These are phyloP conservation scores for Myoxocephalus aenaeus DNA, from an alignment of 2,797 vertebrate genomes.

Conservation along the genomic window DNA sequence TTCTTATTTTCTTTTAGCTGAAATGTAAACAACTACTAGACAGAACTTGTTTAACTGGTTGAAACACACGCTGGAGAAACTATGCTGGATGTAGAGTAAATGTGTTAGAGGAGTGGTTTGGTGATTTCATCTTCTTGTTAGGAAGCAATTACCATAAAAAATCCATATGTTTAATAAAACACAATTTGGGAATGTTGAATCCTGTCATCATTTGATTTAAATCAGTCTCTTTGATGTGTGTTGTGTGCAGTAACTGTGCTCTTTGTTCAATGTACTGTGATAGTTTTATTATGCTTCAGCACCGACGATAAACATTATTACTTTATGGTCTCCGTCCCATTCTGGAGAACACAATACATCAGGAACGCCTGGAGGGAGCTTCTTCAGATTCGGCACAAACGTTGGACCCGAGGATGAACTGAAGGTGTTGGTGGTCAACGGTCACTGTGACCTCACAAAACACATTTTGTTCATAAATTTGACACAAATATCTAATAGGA, in stretches of 20 bases:
- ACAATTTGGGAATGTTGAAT: constrained; percentile 1
- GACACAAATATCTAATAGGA: not conserved
- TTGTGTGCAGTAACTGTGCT: not conserved
- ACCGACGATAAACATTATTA: no score
- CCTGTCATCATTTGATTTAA: constrained; percentile 13
- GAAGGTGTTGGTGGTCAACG: not conserved
- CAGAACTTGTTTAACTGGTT: constrained; percentile 15
- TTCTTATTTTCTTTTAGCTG: not conserved
- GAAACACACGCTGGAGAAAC: not conserved
- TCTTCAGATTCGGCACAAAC: not conserved
- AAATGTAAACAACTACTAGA: not conserved
- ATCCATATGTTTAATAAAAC: not conserved
- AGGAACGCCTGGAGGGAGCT: not conserved
- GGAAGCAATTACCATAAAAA: not conserved
- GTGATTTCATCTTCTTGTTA: not conserved
- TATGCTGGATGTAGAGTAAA: not conserved
- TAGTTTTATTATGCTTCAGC: not conserved
- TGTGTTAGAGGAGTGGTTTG: not conserved
- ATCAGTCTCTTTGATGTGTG: not conserved
- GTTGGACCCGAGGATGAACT: not conserved
- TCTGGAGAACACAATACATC: not conserved
- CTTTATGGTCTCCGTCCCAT: not conserved
- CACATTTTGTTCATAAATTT: not conserved
- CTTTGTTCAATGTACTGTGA: not conserved
- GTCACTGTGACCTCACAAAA: not conserved